Conservation (phyloP, 2,797 vertebrate species). For the Amniataba percoides region DNA sequence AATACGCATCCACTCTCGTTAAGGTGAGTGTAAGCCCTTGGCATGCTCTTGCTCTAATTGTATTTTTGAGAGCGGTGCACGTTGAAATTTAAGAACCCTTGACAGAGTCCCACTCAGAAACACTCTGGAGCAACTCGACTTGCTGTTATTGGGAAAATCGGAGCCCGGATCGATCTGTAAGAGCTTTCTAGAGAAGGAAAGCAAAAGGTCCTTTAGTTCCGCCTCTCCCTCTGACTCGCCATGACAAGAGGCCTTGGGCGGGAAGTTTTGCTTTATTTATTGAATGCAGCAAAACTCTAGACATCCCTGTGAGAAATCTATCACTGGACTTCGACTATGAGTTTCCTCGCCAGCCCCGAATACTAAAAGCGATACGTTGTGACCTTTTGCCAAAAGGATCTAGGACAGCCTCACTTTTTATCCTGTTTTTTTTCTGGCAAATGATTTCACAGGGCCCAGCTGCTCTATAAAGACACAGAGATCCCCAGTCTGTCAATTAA, state of each 20-base stretch:
- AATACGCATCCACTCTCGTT: neutral
- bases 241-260: conserved; percentile 53
- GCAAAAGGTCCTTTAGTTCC: conserved; percentile 34
- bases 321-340: conserved; percentile 66
- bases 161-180: conserved; percentile 47
- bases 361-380: conserved; percentile 62
- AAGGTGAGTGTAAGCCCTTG: neutral
- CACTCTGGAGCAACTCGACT: conserved; percentile 17
- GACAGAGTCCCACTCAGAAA: conserved; percentile 12
- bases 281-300: conserved; percentile 57
- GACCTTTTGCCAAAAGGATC: conserved; percentile 70
- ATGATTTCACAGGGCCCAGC: conserved; percentile 61
- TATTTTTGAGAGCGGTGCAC: neutral
- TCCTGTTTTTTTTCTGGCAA: conserved; percentile 21
- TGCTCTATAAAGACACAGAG: conserved; percentile 55
- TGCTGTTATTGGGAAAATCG: conserved; percentile 5
- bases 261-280: conserved; percentile 65
- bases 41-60: neutral
- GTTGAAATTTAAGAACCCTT: neutral
- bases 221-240: conserved; percentile 26
- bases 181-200: conserved; percentile 45
- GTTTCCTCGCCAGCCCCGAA: conserved; percentile 58
- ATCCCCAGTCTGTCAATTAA: conserved; percentile 76
- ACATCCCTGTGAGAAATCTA: conserved; percentile 69
- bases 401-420: conserved; percentile 12